Evolutionary conservation across 2,888 invertebrate genomes (phyloP).

Genomic region (Fabriciana adippe): DNA sequence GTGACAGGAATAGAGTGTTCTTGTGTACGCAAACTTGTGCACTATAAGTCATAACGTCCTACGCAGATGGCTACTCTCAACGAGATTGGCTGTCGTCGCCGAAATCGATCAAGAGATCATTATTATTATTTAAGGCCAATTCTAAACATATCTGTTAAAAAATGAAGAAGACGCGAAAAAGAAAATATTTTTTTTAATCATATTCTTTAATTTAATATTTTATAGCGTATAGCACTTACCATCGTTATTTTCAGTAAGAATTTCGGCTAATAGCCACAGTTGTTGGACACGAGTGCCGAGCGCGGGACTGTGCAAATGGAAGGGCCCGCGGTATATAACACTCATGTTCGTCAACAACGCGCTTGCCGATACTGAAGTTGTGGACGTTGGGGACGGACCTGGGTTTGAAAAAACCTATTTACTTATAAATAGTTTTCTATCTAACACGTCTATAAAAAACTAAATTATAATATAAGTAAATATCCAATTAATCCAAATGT

Average conservation of each 20-base stretch:
- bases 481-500: too few species aligned
- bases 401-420: neutral
- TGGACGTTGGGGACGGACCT: constrained; percentile 90
- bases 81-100: too few species aligned
- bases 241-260: constrained; percentile 91
- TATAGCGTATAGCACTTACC: constrained; percentile 79
- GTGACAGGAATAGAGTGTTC: too few species aligned
- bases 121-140: too few species aligned
- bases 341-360: constrained; percentile 81
- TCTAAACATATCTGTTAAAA: too few species aligned
- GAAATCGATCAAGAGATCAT: too few species aligned
- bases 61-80: too few species aligned
- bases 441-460: too few species aligned
- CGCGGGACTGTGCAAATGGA: constrained; percentile 91
- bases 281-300: constrained; percentile 96
- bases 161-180: too few species aligned
- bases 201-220: neutral
- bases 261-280: constrained; percentile 94
- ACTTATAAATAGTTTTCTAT: neutral
- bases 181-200: neutral
- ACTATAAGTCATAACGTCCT: too few species aligned
- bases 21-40: too few species aligned
- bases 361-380: constrained; percentile 83
- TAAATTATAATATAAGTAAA: too few species aligned
- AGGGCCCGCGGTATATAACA: constrained; percentile 89